These are phyloP conservation scores for Campaea margaritaria DNA, from an alignment of 2,888 invertebrate species.

Conservation along the genomic window DNA sequence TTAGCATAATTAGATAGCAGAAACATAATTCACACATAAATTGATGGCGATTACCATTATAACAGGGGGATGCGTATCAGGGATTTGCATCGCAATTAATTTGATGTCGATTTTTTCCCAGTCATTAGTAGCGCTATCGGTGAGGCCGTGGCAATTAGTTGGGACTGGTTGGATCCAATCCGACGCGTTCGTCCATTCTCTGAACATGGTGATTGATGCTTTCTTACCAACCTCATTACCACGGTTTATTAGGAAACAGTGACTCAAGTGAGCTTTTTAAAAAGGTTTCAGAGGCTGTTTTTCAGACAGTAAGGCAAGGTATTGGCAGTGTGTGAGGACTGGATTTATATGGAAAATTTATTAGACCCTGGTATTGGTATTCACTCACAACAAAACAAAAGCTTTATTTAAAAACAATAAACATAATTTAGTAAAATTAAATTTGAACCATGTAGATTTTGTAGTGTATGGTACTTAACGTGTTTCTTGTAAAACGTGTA, in stretches of 20 bases:
- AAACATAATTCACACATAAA: conserved; percentile 48
- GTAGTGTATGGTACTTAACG: too few relatives aligned
- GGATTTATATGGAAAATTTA: too few relatives aligned
- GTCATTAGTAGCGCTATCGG: conserved; percentile 66
- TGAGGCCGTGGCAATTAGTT: conserved; percentile 71
- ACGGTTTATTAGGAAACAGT: conserved; percentile 18
- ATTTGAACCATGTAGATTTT: too few relatives aligned
- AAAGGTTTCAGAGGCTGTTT: background rate
- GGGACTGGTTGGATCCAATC: conserved; percentile 56
- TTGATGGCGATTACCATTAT: conserved; percentile 40
- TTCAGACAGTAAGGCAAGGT: too few relatives aligned
- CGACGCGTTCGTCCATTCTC: conserved; percentile 52
- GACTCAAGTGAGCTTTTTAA: background rate
- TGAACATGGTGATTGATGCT: conserved; percentile 81
- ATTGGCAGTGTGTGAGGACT: too few relatives aligned
- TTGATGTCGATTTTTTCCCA: conserved; percentile 64
- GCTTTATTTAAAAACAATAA: too few relatives aligned
- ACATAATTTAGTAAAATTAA: too few relatives aligned
- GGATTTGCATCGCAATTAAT: conserved; percentile 62
- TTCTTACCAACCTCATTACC: conserved; percentile 57
- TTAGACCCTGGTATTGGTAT: too few relatives aligned
- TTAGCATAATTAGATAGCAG: background rate
- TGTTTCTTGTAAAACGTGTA: too few relatives aligned
- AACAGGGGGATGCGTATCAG: conserved; percentile 36
- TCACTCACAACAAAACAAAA: too few relatives aligned